Evolutionary conservation across 2,797 vertebrate genomes (phyloP).

Genomic region (Fundulus diaphanus): DNA sequence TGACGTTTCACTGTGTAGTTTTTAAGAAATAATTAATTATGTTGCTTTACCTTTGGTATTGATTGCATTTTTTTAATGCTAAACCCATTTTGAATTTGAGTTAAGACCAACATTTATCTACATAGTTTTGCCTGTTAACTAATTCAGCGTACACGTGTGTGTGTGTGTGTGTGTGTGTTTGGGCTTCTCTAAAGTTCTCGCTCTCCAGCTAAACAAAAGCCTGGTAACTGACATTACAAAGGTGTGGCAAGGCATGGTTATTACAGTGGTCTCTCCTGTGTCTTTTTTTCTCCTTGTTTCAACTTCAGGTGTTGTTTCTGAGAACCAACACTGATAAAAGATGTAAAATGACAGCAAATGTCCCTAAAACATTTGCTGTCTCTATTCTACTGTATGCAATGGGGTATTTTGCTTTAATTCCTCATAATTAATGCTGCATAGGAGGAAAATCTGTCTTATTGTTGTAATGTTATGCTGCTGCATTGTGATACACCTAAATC

Average conservation of each 20-base stretch:
- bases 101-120: neutral
- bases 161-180: too few species aligned
- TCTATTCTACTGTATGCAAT: neutral
- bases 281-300: neutral
- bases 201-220: neutral
- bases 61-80: neutral
- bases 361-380: neutral
- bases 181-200: neutral
- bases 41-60: neutral
- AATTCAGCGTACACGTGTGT: too few species aligned
- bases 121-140: neutral
- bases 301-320: neutral
- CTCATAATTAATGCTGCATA: neutral
- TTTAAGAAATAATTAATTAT: neutral
- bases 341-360: too few species aligned
- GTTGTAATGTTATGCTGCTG: conserved; percentile 25
- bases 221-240: neutral
- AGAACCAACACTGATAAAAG: neutral
- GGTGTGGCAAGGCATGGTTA: neutral
- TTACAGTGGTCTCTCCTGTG: neutral
- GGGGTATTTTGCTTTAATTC: conserved; percentile 14
- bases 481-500: conserved; percentile 19
- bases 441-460: neutral
- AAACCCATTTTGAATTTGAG: neutral
- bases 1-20: neutral